Evolutionary conservation across 2,888 invertebrate species (phyloP), one percentile per base, ranked within the genome.

Genomic region (Epirrhoe tristata): DNA sequence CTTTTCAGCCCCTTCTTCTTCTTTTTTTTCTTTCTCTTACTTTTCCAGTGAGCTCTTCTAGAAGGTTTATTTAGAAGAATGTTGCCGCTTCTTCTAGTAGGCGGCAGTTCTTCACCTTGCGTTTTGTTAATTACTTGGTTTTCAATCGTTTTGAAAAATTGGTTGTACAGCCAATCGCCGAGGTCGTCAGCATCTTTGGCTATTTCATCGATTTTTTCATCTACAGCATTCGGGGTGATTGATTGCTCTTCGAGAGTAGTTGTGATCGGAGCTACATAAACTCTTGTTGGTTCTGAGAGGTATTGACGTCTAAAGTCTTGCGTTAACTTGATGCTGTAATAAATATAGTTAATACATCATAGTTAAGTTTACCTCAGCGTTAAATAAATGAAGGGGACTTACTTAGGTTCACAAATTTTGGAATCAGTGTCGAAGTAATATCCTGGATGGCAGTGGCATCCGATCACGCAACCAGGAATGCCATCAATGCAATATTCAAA

Each of bases 321-420:
- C 0, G 82, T 80, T 64, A 92, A 72, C 74, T 87, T 91, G 48
- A 79, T 68, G 73, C 93, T 93, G 51, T 10, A 62, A 43, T 43
- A 5, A 4, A 10, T 43, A 12, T 8, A 12, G 12, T 4, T 12
- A 3, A 12, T 43, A 43, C 39, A 43, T 10, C 10, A 12, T 12
- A 43, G 39, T 43, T 12, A 43, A 43, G 39, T 43, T 43, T 43
- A 43, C 12, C 1, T 10, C 5, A 10, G 12, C 39, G 5, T 39
- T 8, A 12, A 10, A 12, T 12, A 16, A 6, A 16, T 16, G n/a
- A 31, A 43, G n/a, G 14, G 7, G 65, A 75, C 66, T 73, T 86
- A 93, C 93, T 89, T 93, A 5, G 87, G 85, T 80, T 93, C 93
- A 72, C 93, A 93, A 80, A 92, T 88, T 83, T 93, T 93, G 1